Conservation (phyloP, 1,140 invertebrate genomes). For the Halotydeus destructor region DNA sequence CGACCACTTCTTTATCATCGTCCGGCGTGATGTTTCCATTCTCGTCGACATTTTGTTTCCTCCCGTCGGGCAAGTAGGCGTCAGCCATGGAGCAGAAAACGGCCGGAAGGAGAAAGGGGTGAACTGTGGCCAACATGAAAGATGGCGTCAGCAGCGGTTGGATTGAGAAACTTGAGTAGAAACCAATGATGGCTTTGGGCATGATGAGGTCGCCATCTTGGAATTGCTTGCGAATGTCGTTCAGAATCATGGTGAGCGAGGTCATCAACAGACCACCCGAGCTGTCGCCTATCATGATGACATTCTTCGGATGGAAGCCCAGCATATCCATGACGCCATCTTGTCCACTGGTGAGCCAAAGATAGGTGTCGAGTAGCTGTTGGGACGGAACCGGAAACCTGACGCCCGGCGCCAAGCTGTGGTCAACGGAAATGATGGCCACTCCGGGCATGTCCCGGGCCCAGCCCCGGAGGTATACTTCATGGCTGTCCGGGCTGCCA, state of each 20-base stretch:
- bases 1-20: too few relatives aligned
- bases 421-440: conserved; percentile 86
- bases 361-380: conserved; percentile 82
- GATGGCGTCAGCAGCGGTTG: too few relatives aligned
- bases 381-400: conserved; percentile 56
- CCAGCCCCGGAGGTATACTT: conserved; percentile 26
- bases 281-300: conserved; percentile 47
- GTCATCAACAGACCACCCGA: conserved; percentile 81
- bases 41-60: too few relatives aligned
- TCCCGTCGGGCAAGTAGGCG: too few relatives aligned
- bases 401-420: conserved; percentile 49
- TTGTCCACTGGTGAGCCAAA: conserved; percentile 44
- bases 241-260: conserved; percentile 39
- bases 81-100: too few relatives aligned
- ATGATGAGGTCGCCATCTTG: neutral
- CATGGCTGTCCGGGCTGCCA: conserved; percentile 83
- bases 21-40: too few relatives aligned
- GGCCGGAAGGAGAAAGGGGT: too few relatives aligned
- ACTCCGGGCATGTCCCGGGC: neutral
- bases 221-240: conserved; percentile 19
- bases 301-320: conserved; percentile 16
- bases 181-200: neutral
- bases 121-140: too few relatives aligned
- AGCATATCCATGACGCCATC: conserved; percentile 25
- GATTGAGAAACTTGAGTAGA: too few relatives aligned